Evolutionary conservation across 1,140 invertebrate genomes (phyloP).

Genomic region (Wasmannia auropunctata): DNA sequence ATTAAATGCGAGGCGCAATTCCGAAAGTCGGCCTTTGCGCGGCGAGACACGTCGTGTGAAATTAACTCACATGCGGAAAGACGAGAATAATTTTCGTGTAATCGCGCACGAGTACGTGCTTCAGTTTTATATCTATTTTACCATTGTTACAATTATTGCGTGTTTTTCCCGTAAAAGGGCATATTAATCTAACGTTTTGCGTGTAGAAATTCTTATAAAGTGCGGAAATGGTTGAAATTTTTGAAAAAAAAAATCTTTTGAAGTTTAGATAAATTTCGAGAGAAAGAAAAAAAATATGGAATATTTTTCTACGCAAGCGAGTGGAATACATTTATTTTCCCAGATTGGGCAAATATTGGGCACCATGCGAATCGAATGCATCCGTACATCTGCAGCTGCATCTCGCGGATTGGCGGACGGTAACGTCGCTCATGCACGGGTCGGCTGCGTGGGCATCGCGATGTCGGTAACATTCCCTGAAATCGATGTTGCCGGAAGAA

Average conservation of each 20-base stretch:
- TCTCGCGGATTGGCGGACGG: constrained; percentile 65
- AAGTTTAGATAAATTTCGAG: neutral
- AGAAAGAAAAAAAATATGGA: neutral
- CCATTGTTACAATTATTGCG: neutral
- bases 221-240: neutral
- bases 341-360: constrained; percentile 13
- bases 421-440: constrained; percentile 61
- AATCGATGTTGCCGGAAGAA: constrained; percentile 58
- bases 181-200: neutral
- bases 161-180: neutral
- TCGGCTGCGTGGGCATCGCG: constrained; percentile 53
- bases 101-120: neutral
- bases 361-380: constrained; percentile 38
- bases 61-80: constrained; percentile 9
- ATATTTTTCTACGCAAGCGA: constrained; percentile 1
- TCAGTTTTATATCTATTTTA: neutral
- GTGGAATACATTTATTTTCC: neutral
- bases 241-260: neutral
- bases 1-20: constrained; percentile 46
- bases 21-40: constrained; percentile 10
- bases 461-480: constrained; percentile 62
- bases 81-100: neutral
- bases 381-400: constrained; percentile 9
- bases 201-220: too few species aligned
- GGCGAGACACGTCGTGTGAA: constrained; percentile 18